Evolutionary conservation across 2,113 vertebrate genomes (phyloP).

Genomic region (Excalfactoria chinensis): DNA sequence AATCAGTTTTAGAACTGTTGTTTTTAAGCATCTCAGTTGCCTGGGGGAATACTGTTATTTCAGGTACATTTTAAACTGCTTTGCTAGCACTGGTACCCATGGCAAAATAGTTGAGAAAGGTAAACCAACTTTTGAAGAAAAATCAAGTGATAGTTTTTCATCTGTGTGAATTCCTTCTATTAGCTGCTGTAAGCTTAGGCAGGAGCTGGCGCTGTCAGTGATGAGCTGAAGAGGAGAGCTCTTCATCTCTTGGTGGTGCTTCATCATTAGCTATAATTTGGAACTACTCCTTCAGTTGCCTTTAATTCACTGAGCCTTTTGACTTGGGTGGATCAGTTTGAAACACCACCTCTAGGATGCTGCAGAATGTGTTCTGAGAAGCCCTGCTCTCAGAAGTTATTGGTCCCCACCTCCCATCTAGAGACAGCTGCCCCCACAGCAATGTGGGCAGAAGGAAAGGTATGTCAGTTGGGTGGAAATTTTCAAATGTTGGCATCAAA

Average conservation of each 20-base stretch:
- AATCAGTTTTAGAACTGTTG: background rate
- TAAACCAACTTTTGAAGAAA: background rate
- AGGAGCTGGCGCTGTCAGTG: background rate
- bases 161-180: background rate
- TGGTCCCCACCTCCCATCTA: background rate
- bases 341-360: accelerated
- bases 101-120: background rate
- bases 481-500: background rate
- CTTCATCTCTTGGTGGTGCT: background rate
- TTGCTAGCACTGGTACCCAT: background rate
- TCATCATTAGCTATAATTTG: background rate
- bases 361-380: background rate
- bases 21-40: background rate
- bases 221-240: background rate
- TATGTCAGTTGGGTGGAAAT: background rate
- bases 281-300: background rate
- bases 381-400: background rate
- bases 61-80: background rate
- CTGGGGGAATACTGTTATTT: background rate
- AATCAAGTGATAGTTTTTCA: background rate
- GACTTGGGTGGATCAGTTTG: background rate
- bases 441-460: background rate
- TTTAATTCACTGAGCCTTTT: conserved; percentile 3
- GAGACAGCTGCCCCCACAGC: background rate
- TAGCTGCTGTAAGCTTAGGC: background rate